These are phyloP conservation scores for Callipepla californica DNA, from an alignment of 2,113 vertebrate genomes.

Conservation along the genomic window DNA sequence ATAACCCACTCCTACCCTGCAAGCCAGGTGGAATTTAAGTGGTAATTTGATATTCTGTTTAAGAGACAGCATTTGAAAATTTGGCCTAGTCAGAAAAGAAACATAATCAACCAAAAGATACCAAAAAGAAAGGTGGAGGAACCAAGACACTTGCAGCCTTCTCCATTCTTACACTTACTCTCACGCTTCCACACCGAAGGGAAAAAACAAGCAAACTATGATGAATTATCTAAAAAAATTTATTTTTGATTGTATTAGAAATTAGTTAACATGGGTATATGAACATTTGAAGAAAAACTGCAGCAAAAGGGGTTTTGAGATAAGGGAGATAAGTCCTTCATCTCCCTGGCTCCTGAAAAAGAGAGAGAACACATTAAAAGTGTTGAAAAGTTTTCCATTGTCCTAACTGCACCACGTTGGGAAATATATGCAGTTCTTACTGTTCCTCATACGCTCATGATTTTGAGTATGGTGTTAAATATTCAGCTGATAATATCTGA, in stretches of 20 bases:
- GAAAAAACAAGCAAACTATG: conserved; percentile 73
- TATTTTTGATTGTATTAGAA: conserved; percentile 64
- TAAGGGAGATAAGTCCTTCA: conserved; percentile 68
- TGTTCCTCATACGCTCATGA: not conserved
- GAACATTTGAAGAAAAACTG: conserved; percentile 64
- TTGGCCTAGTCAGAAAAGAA: conserved; percentile 39
- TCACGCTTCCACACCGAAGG: conserved; percentile 12
- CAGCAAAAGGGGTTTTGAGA: conserved; percentile 70
- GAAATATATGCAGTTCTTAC: conserved; percentile 47
- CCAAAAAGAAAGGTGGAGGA: not conserved
- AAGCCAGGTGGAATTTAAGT: conserved; percentile 66
- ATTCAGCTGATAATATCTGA: not conserved
- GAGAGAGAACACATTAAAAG: conserved; percentile 72
- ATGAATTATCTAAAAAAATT: conserved; percentile 57
- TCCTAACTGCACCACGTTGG: conserved; percentile 2
- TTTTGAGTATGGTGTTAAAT: not conserved
- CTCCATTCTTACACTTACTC: not conserved
- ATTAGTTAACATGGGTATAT: conserved; percentile 46
- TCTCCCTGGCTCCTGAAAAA: conserved; percentile 76
- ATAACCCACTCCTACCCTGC: conserved; percentile 68
- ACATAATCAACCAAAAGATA: conserved; percentile 1
- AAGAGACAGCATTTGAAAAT: conserved; percentile 73
- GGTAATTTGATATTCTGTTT: conserved; percentile 61
- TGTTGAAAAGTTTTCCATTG: conserved; percentile 4
- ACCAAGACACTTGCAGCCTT: conserved; percentile 6